These are phyloP conservation scores for Microcebus griseorufus DNA, from an alignment of 2,113 vertebrate species.

Conservation along the genomic window DNA sequence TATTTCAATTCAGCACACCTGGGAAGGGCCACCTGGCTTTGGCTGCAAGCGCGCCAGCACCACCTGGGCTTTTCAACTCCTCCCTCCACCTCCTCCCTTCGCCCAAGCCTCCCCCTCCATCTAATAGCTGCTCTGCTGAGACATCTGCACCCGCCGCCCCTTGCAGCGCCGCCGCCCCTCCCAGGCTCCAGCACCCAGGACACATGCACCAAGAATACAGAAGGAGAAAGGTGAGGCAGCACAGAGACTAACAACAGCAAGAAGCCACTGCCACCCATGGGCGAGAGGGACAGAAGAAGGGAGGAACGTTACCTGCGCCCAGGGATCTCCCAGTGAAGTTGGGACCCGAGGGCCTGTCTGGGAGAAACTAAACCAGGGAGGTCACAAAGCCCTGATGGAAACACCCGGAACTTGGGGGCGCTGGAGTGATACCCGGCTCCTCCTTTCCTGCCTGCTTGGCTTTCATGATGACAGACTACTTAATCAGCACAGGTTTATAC, in stretches of 20 bases:
- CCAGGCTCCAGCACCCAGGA: neutral
- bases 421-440: neutral
- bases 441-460: neutral
- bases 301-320: neutral
- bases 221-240: neutral
- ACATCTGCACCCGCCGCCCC: neutral
- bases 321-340: neutral
- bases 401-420: neutral
- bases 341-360: neutral
- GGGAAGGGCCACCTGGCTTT: neutral
- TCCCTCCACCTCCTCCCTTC: neutral
- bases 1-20: neutral
- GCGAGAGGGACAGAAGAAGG: neutral
- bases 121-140: neutral
- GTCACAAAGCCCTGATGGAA: neutral
- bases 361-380: neutral
- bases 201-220: neutral
- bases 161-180: neutral
- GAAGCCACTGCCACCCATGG: fast-evolving
- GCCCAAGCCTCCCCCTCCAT: neutral
- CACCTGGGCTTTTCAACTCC: neutral
- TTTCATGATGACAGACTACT: neutral
- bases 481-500: neutral
- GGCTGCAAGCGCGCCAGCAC: no score
- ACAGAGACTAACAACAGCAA: neutral